A percentile compares a stretch with the other conserved stretches of the same genome.
Evolutionary conservation across 1,140 invertebrate species (phyloP).

Genomic region (Harlomillsia oculata): DNA sequence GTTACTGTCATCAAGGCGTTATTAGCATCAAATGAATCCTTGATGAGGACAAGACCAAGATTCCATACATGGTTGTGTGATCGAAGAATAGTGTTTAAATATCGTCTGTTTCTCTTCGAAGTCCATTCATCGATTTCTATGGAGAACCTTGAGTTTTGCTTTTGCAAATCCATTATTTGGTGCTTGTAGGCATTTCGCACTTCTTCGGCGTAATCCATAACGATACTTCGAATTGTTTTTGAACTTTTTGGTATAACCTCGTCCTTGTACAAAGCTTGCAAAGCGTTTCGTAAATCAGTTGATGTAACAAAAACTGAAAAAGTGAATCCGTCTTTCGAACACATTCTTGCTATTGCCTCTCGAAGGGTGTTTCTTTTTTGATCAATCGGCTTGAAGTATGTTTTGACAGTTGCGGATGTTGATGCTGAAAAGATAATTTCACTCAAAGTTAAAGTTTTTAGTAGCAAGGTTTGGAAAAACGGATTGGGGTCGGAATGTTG

Average conservation of each 20-base stretch:
- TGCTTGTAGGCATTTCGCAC: neutral
- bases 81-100: slow-evolving; percentile 13
- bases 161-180: neutral
- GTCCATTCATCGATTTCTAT: slow-evolving; percentile 22
- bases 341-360: neutral
- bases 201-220: neutral
- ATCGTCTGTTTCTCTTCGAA: slow-evolving; percentile 9
- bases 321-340: slow-evolving; percentile 8
- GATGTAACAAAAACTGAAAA: slow-evolving; percentile 12
- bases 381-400: neutral
- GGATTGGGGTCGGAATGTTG: neutral
- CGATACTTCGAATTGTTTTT: slow-evolving; percentile 1
- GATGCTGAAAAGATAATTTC: neutral
- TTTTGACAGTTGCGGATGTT: neutral
- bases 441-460: no score
- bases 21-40: slow-evolving; percentile 5
- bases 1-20: neutral
- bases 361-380: neutral
- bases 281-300: neutral
- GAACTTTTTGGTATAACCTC: neutral
- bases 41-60: slow-evolving; percentile 7
- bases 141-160: neutral
- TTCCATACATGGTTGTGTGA: neutral
- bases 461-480: no score
- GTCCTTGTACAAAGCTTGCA: neutral